Evolutionary conservation across 2,888 invertebrate species (phyloP).

Genomic region (Hirtodrosophila confusa): DNA sequence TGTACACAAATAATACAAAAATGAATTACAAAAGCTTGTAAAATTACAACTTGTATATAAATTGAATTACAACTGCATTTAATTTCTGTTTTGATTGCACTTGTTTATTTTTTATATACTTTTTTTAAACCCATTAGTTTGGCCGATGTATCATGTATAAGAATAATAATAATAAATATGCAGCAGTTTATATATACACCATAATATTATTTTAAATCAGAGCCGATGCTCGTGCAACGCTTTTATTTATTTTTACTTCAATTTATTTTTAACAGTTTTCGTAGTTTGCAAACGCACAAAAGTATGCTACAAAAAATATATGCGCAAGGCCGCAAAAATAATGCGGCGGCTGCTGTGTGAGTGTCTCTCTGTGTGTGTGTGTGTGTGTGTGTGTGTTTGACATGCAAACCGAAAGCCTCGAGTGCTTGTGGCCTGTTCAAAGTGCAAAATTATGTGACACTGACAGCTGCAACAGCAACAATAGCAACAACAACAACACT

Average conservation of each 20-base stretch:
- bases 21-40: neutral
- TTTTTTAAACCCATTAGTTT: neutral
- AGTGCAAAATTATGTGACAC: slow-evolving; percentile 67
- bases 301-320: slow-evolving; percentile 45
- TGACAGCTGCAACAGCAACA: slow-evolving; percentile 57
- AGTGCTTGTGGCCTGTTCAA: slow-evolving; percentile 68
- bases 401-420: slow-evolving; percentile 56
- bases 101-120: slow-evolving; percentile 1
- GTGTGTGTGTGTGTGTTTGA: slow-evolving; percentile 46
- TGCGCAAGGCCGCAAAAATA: slow-evolving; percentile 24
- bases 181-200: slow-evolving; percentile 30
- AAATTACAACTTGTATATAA: slow-evolving; percentile 20
- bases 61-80: slow-evolving; percentile 38
- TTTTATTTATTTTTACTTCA: slow-evolving; percentile 12
- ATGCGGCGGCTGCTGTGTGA: slow-evolving; percentile 12
- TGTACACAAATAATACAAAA: neutral
- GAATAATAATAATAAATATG: slow-evolving; percentile 20
- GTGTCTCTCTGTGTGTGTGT: neutral
- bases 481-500: slow-evolving; percentile 6
- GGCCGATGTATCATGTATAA: slow-evolving; percentile 7
- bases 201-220: slow-evolving; percentile 49
- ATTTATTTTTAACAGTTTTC: neutral
- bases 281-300: slow-evolving; percentile 32
- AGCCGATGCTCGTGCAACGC: slow-evolving; percentile 5
- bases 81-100: slow-evolving; percentile 29